Evolutionary conservation across 92 coral and sea anemone species (phyloP).

Genomic region (Diadumene lineata): DNA sequence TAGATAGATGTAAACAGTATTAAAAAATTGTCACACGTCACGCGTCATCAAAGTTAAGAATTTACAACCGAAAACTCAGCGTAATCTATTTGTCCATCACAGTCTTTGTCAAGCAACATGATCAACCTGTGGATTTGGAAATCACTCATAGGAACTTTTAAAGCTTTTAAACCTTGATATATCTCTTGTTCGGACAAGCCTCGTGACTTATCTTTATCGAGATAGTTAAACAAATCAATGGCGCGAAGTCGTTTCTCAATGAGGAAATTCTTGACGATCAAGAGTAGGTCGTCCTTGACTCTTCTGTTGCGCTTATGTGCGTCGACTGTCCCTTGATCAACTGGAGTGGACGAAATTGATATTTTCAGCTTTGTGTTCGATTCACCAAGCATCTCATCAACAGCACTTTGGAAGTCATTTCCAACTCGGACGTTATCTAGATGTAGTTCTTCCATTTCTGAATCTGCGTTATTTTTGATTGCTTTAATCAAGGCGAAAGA

Average conservation of each 20-base stretch:
- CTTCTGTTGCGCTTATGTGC: slow-evolving; percentile 10
- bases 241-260: slow-evolving; percentile 64
- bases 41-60: no score
- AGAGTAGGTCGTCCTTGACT: slow-evolving; percentile 42
- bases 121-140: slow-evolving; percentile 49
- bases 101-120: slow-evolving; percentile 53
- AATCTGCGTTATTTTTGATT: slow-evolving; percentile 41
- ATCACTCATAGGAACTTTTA: slow-evolving; percentile 61
- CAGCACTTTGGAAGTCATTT: slow-evolving; percentile 31
- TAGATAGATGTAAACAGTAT: no score
- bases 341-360: slow-evolving; percentile 30
- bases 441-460: slow-evolving; percentile 61
- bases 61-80: slow-evolving; percentile 68
- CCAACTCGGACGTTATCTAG: slow-evolving; percentile 48
- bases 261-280: slow-evolving; percentile 58
- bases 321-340: slow-evolving; percentile 17
- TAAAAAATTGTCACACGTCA: no score
- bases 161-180: slow-evolving; percentile 50
- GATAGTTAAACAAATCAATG: slow-evolving; percentile 68
- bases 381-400: slow-evolving; percentile 21
- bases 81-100: slow-evolving; percentile 61
- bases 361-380: slow-evolving; percentile 41
- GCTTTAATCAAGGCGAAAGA: slow-evolving; percentile 55
- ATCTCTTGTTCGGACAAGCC: slow-evolving; percentile 52
- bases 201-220: slow-evolving; percentile 62